phyloP scores from a whole-genome alignment of 1,140 invertebrate species.

The Cardiocondyla obscurior region DNA sequence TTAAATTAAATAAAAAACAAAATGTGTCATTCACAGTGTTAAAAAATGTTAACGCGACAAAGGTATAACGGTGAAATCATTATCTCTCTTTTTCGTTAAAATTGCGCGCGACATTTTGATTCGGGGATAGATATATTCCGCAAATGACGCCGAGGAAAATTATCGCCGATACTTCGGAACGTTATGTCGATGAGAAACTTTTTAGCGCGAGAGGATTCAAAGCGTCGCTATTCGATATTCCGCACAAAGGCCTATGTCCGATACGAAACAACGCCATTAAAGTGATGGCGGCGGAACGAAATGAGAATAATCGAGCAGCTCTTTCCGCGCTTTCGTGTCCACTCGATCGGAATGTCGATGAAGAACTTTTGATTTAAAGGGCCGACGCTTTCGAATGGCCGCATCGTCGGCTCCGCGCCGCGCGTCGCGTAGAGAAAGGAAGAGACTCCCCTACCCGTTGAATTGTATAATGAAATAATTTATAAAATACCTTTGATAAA shows the following conservation, averaged over 20 bases:
- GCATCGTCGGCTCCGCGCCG: not conserved
- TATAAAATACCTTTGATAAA: not conserved
- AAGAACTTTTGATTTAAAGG: slow-evolving; percentile 58
- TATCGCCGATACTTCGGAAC: slow-evolving; percentile 19
- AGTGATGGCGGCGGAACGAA: slow-evolving; percentile 50
- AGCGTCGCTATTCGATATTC: slow-evolving; percentile 51
- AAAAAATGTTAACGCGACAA: not conserved
- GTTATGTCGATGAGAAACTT: slow-evolving; percentile 54
- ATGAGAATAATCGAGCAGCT: slow-evolving; percentile 57
- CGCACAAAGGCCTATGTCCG: slow-evolving; percentile 44
- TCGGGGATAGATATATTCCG: not conserved
- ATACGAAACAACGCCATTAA: slow-evolving; percentile 58
- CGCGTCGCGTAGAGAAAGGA: not conserved
- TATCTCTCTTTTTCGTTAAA: not conserved
- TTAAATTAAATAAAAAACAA: not conserved
- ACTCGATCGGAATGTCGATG: slow-evolving; percentile 56
- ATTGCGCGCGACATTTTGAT: not conserved
- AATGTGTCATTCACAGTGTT: no score
- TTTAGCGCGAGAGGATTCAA: slow-evolving; percentile 33
- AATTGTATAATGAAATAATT: slow-evolving; percentile 29
- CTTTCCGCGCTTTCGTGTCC: slow-evolving; percentile 51
- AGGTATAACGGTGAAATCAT: not conserved
- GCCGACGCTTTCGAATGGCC: slow-evolving; percentile 42
- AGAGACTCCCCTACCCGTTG: not conserved
- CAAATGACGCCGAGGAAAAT: slow-evolving; percentile 1